Base-by-base conservation (phyloP, 2,113 vertebrate genomes). In the Dipodomys ordii region DNA sequence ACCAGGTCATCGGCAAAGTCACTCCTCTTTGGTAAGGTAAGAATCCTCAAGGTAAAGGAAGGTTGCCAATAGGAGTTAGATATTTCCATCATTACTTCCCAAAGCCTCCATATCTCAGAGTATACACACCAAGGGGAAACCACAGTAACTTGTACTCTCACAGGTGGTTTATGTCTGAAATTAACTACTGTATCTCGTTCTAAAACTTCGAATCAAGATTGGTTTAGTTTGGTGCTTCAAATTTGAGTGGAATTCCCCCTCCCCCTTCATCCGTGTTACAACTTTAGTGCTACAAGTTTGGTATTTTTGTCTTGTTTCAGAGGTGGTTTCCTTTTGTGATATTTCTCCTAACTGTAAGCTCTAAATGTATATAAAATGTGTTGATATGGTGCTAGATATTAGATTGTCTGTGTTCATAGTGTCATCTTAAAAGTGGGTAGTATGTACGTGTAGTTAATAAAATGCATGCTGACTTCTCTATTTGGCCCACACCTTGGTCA, bases 361-460 rank as follows among this genome's bases (percentile, higher is more conserved):
- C 19, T 87, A 81, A 88, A 44, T 97, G 23, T 96, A 94, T 82
- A 91, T 96, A 95, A 93, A 92, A 72, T 78, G 18, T 94, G 95
- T 94, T 96, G 87, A 94, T 95, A 94, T 65, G 95, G 96, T 97
- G 96, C 96, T 97, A 97, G 95, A 81, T 94, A 92, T 92, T 97
- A 97, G 96, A 65, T 30, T 79, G 27, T 95, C 0, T 88, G 83
- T 94, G 77, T 91, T 73, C 3, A 0, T 97, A 77, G 64, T 91
- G 68, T 94, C 39, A 77, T 81, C 32, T 57, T 57, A 60, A 93
- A 93, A 83, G 46, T 62, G 57, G n/a, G 71, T 93, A 93, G 57
- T 89, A 25, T 8, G 1, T 53, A 35, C 87, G 80, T 96, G 23
- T 82, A 93, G 20, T 87, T 89, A 91, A 87, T 80, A 77, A 93